These are phyloP conservation scores for Fistularia tabacaria DNA, from an alignment of 2,797 vertebrate genomes.

Conservation along the genomic window DNA sequence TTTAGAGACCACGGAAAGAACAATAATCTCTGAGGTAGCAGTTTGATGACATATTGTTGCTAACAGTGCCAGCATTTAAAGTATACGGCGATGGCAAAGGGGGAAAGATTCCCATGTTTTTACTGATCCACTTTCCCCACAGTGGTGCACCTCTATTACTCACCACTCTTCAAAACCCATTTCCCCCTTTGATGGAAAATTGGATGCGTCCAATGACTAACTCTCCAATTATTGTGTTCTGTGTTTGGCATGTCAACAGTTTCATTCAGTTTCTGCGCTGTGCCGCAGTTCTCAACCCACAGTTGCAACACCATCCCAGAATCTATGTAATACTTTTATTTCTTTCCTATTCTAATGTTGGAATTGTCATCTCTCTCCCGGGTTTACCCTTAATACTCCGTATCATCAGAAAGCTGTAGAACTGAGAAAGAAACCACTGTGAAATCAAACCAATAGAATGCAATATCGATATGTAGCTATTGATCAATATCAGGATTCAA, in stretches of 20 bases:
- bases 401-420: too few relatives aligned
- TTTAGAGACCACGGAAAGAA: constrained; percentile 55
- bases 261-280: constrained; percentile 10
- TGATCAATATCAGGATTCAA: too few relatives aligned
- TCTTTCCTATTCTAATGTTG: background rate
- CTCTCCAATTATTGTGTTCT: constrained; percentile 40
- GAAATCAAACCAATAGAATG: too few relatives aligned
- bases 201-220: constrained; percentile 53
- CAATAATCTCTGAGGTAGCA: constrained; percentile 58
- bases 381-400: too few relatives aligned
- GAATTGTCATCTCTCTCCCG: too few relatives aligned
- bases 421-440: too few relatives aligned
- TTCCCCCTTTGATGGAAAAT: constrained; percentile 51
- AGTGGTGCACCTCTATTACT: constrained; percentile 57
- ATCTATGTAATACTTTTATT: background rate
- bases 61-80: constrained; percentile 45
- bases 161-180: constrained; percentile 51
- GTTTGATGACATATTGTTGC: constrained; percentile 56
- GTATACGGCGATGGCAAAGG: constrained; percentile 39
- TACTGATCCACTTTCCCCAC: constrained; percentile 60
- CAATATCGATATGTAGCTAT: too few relatives aligned
- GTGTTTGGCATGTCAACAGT: constrained; percentile 32
- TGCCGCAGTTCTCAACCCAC: constrained; percentile 2
- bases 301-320: background rate
- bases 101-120: constrained; percentile 60